Percentiles rank a stretch among this genome's conserved stretches.
Conservation (phyloP, 2,888 invertebrate genomes). For the Orthonevra nobilis region DNA sequence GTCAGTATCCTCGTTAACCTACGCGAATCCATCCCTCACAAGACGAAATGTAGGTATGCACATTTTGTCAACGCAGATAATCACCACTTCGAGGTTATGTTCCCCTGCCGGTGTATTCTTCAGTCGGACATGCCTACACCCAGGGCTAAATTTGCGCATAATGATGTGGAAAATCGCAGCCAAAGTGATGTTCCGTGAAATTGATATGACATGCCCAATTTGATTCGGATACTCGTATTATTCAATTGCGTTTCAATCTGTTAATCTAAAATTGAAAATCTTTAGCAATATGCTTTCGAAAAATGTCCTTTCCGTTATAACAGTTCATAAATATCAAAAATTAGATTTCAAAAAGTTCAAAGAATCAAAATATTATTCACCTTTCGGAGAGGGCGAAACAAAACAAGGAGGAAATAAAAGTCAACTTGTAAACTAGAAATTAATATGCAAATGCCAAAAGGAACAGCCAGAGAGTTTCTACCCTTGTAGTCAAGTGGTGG, state of each 20-base stretch:
- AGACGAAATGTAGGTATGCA: conserved; percentile 76
- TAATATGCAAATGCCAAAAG: conserved; percentile 61
- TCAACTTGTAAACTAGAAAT: conserved; percentile 49
- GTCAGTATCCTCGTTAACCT: not conserved
- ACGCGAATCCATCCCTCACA: conserved; percentile 26
- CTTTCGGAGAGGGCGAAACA: not conserved
- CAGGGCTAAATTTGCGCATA: conserved; percentile 25
- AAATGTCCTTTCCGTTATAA: conserved; percentile 18
- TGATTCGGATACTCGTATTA: conserved; percentile 30
- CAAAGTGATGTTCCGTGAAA: conserved; percentile 62
- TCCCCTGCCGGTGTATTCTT: conserved; percentile 27
- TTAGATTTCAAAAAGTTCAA: conserved; percentile 58
- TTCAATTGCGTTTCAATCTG: conserved; percentile 57
- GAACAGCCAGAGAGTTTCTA: conserved; percentile 1
- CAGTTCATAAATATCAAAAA: conserved; percentile 38
- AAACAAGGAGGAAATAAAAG: conserved; percentile 54
- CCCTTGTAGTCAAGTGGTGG: conserved; percentile 6
- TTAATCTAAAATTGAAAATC: conserved; percentile 57
- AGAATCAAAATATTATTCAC: conserved; percentile 16
- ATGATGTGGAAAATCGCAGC: conserved; percentile 58
- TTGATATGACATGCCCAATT: conserved; percentile 54
- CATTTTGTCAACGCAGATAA: conserved; percentile 80
- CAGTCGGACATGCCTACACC: conserved; percentile 52
- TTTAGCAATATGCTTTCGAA: conserved; percentile 16
- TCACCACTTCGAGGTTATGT: conserved; percentile 76